Base-by-base conservation (phyloP, 2,888 invertebrate species). In the Ornithoptera priamus region DNA sequence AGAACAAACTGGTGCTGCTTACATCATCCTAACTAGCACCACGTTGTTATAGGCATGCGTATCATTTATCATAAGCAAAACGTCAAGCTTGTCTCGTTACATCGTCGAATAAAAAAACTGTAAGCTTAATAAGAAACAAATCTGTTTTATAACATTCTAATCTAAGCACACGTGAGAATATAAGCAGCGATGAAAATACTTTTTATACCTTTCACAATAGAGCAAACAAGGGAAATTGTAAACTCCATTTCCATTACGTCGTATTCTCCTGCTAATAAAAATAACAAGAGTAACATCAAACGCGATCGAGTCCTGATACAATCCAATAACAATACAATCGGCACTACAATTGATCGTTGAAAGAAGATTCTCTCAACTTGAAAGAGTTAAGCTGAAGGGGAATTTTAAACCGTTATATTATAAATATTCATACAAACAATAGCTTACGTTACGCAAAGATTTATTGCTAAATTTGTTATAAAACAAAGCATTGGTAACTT, bases 321-420 rank as follows among this genome's bases (percentile, higher is more conserved):
- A 69, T 69, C 62, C 69, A 61, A 69, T 69, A 65, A 69, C 69
- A 69, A 69, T 65, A 65, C 69, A 69, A 69, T 69, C 58, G 64
- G 22, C 65, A 46, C 46, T 63, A 61, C 22, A 65, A 65, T 59
- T 68, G 59, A 65, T 69, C 56, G 69, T 65, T 56, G 62, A 7
- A 65, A 58, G 42, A 61, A 68, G 60, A 62, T 69, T 69, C 56
- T 62, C 62, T 42, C 36, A 30, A 50, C 62, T 62, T 58, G 62
- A n/a, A 62, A 58, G 46, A 58, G 39, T 57, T 20, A 65, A 42
- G 39, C 24, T 50, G 20, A 15, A 10, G 53, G 53, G n/a, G n/a
- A 53, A 53, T 53, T 53, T 53, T 53, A 53, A 53, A 53, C 3
- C 18, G 53, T 53, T 53, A 53, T 53, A 4, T 5, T 53, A 8